phyloP scores from a whole-genome alignment of 2,797 vertebrate genomes.

The Phalanger gymnotis region DNA sequence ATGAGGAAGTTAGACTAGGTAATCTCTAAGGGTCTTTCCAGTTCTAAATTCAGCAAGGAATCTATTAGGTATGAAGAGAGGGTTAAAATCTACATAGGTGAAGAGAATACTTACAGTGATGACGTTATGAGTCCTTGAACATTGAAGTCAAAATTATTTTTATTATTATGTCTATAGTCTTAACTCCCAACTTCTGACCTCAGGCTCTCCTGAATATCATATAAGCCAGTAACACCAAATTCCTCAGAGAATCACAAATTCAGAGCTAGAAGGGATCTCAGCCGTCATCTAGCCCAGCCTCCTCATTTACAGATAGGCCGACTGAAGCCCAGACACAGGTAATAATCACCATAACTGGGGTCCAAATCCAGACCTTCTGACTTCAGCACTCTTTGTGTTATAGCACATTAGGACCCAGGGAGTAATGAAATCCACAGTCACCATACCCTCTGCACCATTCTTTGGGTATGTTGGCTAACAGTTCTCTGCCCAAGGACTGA shows the following conservation, averaged over 20 bases:
- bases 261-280: background rate
- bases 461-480: background rate
- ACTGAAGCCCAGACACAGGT: background rate
- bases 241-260: background rate
- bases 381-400: background rate
- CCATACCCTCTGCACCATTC: background rate
- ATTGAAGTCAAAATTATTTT: background rate
- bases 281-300: background rate
- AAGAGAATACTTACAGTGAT: background rate
- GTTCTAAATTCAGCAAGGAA: background rate
- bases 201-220: background rate
- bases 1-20: background rate
- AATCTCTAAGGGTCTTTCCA: background rate
- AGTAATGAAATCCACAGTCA: background rate
- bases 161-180: background rate
- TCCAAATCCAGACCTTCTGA: background rate
- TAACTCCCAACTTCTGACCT: background rate
- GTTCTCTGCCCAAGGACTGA: background rate
- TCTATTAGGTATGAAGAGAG: background rate
- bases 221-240: background rate
- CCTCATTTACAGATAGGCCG: background rate
- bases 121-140: background rate
- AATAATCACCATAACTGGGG: background rate
- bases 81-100: background rate
- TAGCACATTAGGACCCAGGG: background rate